Base-by-base conservation (phyloP, 2,888 invertebrate species). In the Arctia plantaginis region DNA sequence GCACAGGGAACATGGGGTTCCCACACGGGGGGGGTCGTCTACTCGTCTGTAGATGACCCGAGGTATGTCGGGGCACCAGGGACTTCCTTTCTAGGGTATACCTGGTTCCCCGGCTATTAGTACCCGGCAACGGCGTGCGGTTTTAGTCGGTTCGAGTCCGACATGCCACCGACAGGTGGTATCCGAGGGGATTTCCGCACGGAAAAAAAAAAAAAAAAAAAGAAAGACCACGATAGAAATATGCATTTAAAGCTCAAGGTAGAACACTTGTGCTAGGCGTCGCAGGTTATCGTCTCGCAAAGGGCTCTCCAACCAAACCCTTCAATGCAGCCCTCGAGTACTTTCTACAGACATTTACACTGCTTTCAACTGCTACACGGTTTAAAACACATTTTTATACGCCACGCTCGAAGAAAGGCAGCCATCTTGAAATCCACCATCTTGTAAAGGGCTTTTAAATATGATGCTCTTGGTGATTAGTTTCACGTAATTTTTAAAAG, bases 291-390 rank as follows among this genome's bases (percentile, higher is more conserved):
- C 87, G 83, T 77, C 85, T 79, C 66, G 67, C 70, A 51, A 35
- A 87, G 87, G 71, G 69, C 77, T 67, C 84, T 84, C 62, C 66
- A 75, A 74, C 55, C 67, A 74, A 75, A 64, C 69, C 59, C 85
- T 84, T 83, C 70, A 83, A 80, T 77, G 75, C 78, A 47, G 68
- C 77, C 79, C 85, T 83, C 73, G 59, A 83, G 82, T 81, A 55
- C 74, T 86, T 79, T 84, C 85, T 75, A 74, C 83, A 83, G 86
- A 85, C 82, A 86, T 85, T 85, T 84, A 83, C 85, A 83, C 83
- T 78, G 81, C 84, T 82, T 83, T 85, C 83, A 85, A 75, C 72
- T 73, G 82, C 81, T 81, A 81, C 77, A 79, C 77, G 77, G 64
- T 77, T 80, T 82, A 82, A 69, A 85, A 82, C 78, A 76, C 76